Base-by-base conservation (phyloP, 2,888 invertebrate genomes). In the Nineta flava region DNA sequence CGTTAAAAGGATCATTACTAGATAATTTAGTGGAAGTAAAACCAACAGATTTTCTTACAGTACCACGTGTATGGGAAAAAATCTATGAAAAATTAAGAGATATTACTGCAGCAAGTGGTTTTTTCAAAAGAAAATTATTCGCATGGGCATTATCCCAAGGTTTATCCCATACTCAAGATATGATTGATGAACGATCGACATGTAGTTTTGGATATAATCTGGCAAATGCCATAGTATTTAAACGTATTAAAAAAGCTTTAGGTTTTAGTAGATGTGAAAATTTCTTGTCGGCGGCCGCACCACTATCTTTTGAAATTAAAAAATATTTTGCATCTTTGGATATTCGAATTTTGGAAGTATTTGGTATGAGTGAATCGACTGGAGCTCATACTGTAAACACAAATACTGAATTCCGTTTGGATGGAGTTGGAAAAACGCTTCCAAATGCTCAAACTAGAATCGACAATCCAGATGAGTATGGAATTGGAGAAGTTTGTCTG, bases 51-150 rank as follows among this genome's bases (percentile, higher is more conserved):
- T 88, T 94, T 59, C 68, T 94, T 54, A 93, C 83, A 2, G 93
- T 94, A 3, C 94, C 94, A n/a, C 74, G 94, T 57, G 91, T 94
- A 5, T 94, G 83, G 83, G 94, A 94, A 66, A 94, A 94, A 66
- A 90, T 94, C 66, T 76, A 85, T 61, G 94, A 94, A 61, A 86
- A 83, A 61, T 85, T 94, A 75, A 75, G 81, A 62, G 74, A 77
- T 3, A 77, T 84, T 1, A 85, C 82, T 2, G 75, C 80, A 4
- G 73, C 80, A 46, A 82, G 78, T 53, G 81, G 84, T 1, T 70
- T 74, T 26, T 57, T 92, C 1, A 90, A 85, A 64, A 79, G 76
- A 51, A 76, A 76, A 61, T 77, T 94, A 45, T 76, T 77, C 17
- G 68, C 70, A 50, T 87, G 87, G 85, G 87, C 88, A 1, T 86